These are phyloP conservation scores for Lophotis ruficrista DNA, from an alignment of 2,113 vertebrate genomes.

Conservation along the genomic window DNA sequence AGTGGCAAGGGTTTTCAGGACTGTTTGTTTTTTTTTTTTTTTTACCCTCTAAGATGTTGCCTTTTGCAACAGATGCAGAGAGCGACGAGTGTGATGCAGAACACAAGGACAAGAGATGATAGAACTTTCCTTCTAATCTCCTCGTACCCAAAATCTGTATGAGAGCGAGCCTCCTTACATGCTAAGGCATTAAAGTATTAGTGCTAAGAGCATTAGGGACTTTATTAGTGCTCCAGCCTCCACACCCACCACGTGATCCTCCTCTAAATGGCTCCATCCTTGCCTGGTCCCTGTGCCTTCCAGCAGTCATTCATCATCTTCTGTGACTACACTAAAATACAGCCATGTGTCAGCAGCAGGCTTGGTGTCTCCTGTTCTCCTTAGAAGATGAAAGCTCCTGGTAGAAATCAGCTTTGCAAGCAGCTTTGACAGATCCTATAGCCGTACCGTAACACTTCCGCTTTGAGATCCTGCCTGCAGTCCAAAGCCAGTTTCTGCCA, in stretches of 20 bases:
- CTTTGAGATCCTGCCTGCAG: not conserved
- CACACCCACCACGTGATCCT: not conserved
- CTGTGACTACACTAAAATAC: not conserved
- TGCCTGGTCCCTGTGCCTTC: not conserved
- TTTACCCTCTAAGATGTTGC: not conserved
- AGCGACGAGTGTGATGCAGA: rapidly evolving
- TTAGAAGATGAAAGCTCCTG: not conserved
- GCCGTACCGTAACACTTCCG: not conserved
- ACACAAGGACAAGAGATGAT: not conserved
- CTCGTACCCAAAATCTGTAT: not conserved
- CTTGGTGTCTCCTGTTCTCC: not conserved
- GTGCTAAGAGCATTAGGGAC: constrained; percentile 22
- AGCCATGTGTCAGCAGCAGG: not conserved
- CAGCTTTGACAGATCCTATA: not conserved
- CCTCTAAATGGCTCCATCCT: not conserved
- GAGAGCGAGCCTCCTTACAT: not conserved
- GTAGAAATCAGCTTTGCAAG: not conserved
- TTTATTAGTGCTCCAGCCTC: not conserved
- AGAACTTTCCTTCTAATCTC: not conserved
- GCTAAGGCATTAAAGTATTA: constrained; percentile 20
- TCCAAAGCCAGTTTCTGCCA: not conserved
- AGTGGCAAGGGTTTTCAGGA: not conserved
- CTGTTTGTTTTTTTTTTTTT: not conserved
- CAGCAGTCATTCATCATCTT: not conserved
- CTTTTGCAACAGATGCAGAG: not conserved